Evolutionary conservation across 1,140 invertebrate genomes (phyloP).

Genomic region (Paramacrobiotus metropolitanus): DNA sequence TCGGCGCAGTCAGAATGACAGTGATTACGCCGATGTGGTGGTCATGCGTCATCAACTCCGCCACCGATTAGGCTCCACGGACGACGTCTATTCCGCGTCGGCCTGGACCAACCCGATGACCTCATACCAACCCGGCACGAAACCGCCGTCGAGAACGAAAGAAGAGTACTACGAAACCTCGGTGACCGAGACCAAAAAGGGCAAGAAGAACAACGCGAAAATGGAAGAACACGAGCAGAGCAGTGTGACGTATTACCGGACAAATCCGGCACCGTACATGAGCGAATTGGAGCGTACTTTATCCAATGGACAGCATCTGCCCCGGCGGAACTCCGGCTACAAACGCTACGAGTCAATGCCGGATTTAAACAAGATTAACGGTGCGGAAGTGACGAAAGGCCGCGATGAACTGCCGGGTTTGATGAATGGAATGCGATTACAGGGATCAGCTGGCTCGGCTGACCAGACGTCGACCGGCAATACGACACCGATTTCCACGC

Average conservation of each 20-base stretch:
- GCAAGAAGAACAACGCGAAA: not conserved
- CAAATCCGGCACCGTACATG: not conserved
- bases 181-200: not conserved
- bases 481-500: not conserved
- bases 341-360: constrained; percentile 4
- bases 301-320: not conserved
- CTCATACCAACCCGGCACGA: not conserved
- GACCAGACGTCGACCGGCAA: not conserved
- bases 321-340: not conserved
- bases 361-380: not conserved
- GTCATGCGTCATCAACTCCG: not conserved
- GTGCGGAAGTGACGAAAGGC: not conserved
- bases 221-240: not conserved
- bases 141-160: not conserved
- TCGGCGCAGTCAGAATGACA: not conserved
- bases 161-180: not conserved
- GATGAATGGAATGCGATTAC: not conserved
- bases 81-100: too few species aligned
- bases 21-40: not conserved
- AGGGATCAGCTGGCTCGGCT: not conserved
- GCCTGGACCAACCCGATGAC: not conserved
- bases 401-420: not conserved
- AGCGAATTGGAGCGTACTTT: not conserved
- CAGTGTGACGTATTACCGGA: not conserved
- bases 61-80: not conserved